Base-by-base conservation (phyloP, 2,888 invertebrate genomes). In the Agapostemon virescens region DNA sequence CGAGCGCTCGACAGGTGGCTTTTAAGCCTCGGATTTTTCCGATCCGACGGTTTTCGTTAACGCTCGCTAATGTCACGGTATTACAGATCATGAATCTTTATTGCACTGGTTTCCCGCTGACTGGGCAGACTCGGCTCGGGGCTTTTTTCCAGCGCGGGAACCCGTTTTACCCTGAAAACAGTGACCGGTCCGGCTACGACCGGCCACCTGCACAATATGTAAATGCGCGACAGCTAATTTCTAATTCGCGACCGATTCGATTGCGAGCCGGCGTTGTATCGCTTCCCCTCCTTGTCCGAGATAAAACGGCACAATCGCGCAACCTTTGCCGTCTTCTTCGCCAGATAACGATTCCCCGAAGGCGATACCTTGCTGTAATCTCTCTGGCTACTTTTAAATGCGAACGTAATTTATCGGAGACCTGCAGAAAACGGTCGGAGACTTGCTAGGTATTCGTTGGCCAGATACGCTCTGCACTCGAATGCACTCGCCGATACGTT, bases 161-260 rank as follows among this genome's bases (percentile, higher is more conserved):
- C 90, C 88, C 86, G 90, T 90, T 91, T 79, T 81, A 80, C 80
- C 80, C 86, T 85, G 86, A 86, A 86, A 86, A 86, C 86, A 73
- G 83, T 84, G 81, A 75, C 84, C 74, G 81, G 63, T 80, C 72
- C 66, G 42, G 68, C 77, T 61, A 20, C 70, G 82, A n/a, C 49
- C 75, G 78, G 82, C 86, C 86, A 87, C 86, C 86, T 87, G 86
- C 85, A 79, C 84, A 64, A 68, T 85, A 86, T 87, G 86, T 70
- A 84, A 87, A 87, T 85, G 81, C 67, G 30, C 77, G 79, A 76
- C 82, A 78, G 69, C 84, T 87, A 86, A 87, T 86, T 87, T 86
- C 85, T 87, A 85, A 87, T 85, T 87, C 86, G 82, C 84, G 80
- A 82, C 74, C 82, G 82, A 85, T 81, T 58, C 75, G 42, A 74